Evolutionary conservation across 2,113 vertebrate genomes (phyloP), one percentile per base, ranked within the genome.

Genomic region (Tretioscincus oriximinensis): DNA sequence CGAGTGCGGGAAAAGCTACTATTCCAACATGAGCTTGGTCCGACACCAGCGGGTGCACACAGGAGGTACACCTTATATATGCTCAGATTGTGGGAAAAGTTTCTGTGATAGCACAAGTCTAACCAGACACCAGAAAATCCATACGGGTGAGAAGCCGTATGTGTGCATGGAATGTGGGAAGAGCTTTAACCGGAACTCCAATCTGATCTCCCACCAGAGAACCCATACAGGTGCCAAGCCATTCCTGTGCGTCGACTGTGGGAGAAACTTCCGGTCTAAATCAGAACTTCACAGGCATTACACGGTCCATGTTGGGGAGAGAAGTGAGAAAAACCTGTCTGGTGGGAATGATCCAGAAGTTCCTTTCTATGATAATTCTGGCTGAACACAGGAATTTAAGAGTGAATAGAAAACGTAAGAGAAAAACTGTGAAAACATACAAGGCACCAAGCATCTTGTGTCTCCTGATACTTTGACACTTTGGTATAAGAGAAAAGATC

Each of bases 91-190:
- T 65, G 92, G 92, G 45, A 93, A 93, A 31, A 86, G 92, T 21
- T 93, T 93, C 86, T 89, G 89, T 76, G 91, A 91, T 4, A 88
- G 89, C 72, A 92, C 92, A 70, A 91, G 92, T 58, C 92, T 93
- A 49, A 92, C 89, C 72, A 76, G 90, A 16, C 93, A 94, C 66
- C 89, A 94, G 80, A 90, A 92, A 80, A 91, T 92, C 69, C 93
- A 94, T 64, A 94, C 92, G 24, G 93, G 93, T 7, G 93, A 94
- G 76, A 94, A 92, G 76, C 93, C 93, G 2, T 93, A 93, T 69
- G 86, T 89, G 76, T 94, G 93, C 28, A 84, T 80, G 74, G 89
- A 93, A 26, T 94, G 93, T 60, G 87, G 89, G 69, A 94, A 93
- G 61, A 88, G 92, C 51, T 94, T 94, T 80, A 89, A 90, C 64